These are phyloP conservation scores for Lysandra bellargus DNA, from an alignment of 2,888 invertebrate genomes.

Conservation along the genomic window DNA sequence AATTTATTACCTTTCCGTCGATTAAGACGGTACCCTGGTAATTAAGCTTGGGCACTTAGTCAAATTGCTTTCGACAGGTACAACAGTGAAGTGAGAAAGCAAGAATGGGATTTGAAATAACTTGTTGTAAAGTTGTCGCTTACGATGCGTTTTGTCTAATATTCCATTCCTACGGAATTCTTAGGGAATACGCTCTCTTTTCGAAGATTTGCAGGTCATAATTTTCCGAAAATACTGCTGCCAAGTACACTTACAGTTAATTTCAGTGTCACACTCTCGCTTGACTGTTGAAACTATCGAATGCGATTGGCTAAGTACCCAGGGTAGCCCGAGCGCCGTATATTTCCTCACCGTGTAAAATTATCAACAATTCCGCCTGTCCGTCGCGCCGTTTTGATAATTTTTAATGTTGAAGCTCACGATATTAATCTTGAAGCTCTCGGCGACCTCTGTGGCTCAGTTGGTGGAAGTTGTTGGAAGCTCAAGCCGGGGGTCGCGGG, in stretches of 20 bases:
- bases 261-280: too few relatives aligned
- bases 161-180: too few relatives aligned
- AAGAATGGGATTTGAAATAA: background rate
- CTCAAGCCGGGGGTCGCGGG: too few relatives aligned
- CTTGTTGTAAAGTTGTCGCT: background rate
- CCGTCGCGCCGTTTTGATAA: conserved; percentile 4
- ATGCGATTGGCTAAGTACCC: background rate
- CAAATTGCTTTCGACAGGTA: background rate
- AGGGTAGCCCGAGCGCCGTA: background rate
- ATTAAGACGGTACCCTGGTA: conserved; percentile 20
- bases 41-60: conserved; percentile 24
- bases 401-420: conserved; percentile 1
- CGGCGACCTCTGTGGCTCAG: too few relatives aligned
- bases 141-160: background rate
- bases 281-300: background rate
- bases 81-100: background rate
- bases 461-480: too few relatives aligned
- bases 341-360: conserved; percentile 20
- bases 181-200: too few relatives aligned
- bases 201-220: too few relatives aligned
- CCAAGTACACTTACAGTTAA: too few relatives aligned
- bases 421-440: too few relatives aligned
- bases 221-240: too few relatives aligned
- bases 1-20: conserved; percentile 26
- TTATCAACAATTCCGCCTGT: conserved; percentile 20